A percentile compares a stretch with the other conserved stretches of the same genome.
Evolutionary conservation across 2,888 invertebrate species (phyloP).

Genomic region (Prostheceraeus crozeri): DNA sequence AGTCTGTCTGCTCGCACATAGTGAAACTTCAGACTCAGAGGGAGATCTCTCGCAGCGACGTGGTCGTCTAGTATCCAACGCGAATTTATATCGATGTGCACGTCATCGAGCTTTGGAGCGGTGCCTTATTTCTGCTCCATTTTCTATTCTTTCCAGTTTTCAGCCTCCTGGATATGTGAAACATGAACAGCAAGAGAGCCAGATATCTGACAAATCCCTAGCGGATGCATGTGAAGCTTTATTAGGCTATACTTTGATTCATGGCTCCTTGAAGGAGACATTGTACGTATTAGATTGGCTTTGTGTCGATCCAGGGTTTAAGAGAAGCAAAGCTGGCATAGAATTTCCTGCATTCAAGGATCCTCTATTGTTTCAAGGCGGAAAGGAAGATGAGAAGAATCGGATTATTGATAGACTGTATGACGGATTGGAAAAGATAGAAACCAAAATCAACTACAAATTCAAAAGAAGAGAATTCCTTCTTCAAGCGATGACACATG

Average conservation of each 20-base stretch:
- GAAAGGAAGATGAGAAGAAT: constrained; percentile 59
- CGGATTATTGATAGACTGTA: background rate
- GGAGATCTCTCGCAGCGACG: constrained; percentile 91
- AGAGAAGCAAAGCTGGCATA: too few relatives aligned
- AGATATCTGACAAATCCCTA: too few relatives aligned
- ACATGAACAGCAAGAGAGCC: too few relatives aligned
- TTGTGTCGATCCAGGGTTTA: too few relatives aligned
- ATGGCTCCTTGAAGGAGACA: too few relatives aligned
- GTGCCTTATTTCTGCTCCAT: too few relatives aligned
- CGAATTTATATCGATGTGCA: constrained; percentile 87
- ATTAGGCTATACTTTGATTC: too few relatives aligned
- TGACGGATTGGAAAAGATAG: constrained; percentile 70
- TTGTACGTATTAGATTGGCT: too few relatives aligned
- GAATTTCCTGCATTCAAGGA: too few relatives aligned
- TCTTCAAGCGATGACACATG: constrained; percentile 85
- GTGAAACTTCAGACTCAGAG: constrained; percentile 82
- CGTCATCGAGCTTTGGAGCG: constrained; percentile 72
- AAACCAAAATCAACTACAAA: constrained; percentile 68
- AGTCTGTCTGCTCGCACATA: constrained; percentile 70
- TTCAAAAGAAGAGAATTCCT: constrained; percentile 85
- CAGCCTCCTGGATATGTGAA: too few relatives aligned
- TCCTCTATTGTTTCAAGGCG: too few relatives aligned
- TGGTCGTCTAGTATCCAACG: constrained; percentile 73
- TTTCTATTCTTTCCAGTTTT: too few relatives aligned
- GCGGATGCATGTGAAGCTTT: constrained; percentile 89